These are phyloP conservation scores for Leptothorax acervorum DNA, from an alignment of 2,888 invertebrate species.

Conservation along the genomic window DNA sequence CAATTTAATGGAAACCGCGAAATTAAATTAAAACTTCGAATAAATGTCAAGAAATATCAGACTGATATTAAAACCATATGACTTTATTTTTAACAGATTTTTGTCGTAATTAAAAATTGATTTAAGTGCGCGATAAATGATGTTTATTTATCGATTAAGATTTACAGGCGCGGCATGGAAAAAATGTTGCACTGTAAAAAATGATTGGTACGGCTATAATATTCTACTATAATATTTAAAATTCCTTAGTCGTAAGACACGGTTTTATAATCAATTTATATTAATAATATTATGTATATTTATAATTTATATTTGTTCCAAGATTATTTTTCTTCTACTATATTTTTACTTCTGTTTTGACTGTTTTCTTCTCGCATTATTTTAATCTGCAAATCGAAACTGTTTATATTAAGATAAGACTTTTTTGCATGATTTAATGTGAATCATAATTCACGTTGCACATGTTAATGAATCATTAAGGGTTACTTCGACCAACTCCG, in stretches of 20 bases:
- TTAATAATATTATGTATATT: not conserved
- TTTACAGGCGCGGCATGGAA: not conserved
- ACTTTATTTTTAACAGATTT: not conserved
- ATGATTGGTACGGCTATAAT: not conserved
- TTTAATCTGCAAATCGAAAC: slow-evolving; percentile 1
- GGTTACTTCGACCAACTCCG: too few relatives aligned
- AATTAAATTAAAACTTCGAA: not conserved
- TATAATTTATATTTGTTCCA: not conserved
- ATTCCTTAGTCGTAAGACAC: not conserved
- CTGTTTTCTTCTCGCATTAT: not conserved
- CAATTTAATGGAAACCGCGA: not conserved
- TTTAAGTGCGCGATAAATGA: not conserved
- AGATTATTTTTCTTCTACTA: not conserved
- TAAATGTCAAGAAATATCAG: not conserved
- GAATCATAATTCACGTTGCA: slow-evolving; percentile 19
- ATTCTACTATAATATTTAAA: not conserved
- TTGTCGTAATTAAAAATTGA: not conserved
- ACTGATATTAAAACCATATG: not conserved
- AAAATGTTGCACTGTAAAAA: not conserved
- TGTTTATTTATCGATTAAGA: not conserved
- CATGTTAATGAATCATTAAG: slow-evolving; percentile 14
- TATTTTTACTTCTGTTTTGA: not conserved
- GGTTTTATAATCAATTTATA: not conserved
- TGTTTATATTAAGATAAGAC: slow-evolving; percentile 12
- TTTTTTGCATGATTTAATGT: slow-evolving; percentile 8